phyloP scores from a whole-genome alignment of 2,113 vertebrate species.

The Sialia sialis region DNA sequence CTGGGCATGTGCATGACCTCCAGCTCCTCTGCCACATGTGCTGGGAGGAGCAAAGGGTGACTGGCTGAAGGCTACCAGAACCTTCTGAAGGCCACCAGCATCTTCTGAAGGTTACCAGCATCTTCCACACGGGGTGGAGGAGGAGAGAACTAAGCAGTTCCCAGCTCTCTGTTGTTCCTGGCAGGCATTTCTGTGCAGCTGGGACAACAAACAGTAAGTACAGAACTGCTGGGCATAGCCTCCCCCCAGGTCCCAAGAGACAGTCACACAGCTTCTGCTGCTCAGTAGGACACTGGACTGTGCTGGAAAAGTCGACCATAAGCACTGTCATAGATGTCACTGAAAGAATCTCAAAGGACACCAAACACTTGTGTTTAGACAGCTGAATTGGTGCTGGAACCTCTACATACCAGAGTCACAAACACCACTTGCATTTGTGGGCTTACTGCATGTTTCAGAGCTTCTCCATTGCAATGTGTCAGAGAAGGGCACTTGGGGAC shows the following conservation, averaged over 20 bases:
- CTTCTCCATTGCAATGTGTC: background rate
- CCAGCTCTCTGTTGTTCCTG: background rate
- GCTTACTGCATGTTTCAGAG: background rate
- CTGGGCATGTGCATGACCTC: fast-evolving
- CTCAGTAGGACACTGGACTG: background rate
- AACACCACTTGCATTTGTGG: background rate
- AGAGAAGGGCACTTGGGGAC: background rate
- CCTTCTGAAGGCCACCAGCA: background rate
- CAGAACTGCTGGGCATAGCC: background rate
- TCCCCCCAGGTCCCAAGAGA: background rate
- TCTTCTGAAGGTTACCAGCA: background rate
- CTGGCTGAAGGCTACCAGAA: background rate
- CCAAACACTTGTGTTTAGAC: background rate
- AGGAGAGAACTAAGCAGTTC: background rate
- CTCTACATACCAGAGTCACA: background rate
- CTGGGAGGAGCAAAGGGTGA: too few species aligned
- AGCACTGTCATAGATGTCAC: background rate
- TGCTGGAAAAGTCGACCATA: background rate
- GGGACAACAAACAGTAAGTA: background rate
- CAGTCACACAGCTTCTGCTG: background rate
- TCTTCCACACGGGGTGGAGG: background rate
- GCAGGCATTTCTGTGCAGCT: background rate
- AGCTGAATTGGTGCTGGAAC: background rate
- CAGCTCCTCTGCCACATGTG: background rate
- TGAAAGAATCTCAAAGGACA: background rate